These are phyloP conservation scores for Planococcus citri DNA, from an alignment of 1,140 invertebrate genomes.

Conservation along the genomic window DNA sequence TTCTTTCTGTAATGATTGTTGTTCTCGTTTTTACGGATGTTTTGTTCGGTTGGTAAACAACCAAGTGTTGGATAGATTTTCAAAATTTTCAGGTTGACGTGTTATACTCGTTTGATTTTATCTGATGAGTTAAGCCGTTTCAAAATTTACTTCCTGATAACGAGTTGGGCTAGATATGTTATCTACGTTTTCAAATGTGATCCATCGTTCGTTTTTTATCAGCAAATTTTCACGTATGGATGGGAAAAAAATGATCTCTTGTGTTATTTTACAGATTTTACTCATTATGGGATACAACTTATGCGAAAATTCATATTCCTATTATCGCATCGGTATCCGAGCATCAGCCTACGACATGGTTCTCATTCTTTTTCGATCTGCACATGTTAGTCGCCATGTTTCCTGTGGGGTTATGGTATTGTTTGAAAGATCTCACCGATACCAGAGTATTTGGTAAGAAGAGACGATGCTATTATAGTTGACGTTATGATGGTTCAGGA, in stretches of 20 bases:
- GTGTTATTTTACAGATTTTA: constrained; percentile 59
- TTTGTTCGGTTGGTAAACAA: neutral
- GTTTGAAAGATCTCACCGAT: constrained; percentile 95
- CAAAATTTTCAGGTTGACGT: no score
- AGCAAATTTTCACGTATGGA: no score
- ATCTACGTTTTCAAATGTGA: no score
- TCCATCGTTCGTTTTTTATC: no score
- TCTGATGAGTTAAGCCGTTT: no score
- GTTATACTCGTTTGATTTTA: no score
- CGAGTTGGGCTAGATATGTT: neutral
- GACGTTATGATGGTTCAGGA: neutral
- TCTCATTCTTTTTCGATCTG: constrained; percentile 99
- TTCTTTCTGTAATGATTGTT: constrained; percentile 16
- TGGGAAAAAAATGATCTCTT: neutral
- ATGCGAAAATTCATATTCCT: constrained; percentile 99
- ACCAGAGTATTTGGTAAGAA: constrained; percentile 90
- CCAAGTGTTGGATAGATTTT: neutral
- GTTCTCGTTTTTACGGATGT: constrained; percentile 10
- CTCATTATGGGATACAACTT: constrained; percentile 98
- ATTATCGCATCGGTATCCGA: constrained; percentile 99
- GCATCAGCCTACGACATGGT: constrained; percentile 99
- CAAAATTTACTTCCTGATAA: neutral
- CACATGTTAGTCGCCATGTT: constrained; percentile 93
- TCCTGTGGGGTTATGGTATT: constrained; percentile 97
- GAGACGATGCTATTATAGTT: neutral